These are phyloP conservation scores for Falcaria lacertinaria DNA, from an alignment of 2,888 invertebrate genomes.

Conservation along the genomic window DNA sequence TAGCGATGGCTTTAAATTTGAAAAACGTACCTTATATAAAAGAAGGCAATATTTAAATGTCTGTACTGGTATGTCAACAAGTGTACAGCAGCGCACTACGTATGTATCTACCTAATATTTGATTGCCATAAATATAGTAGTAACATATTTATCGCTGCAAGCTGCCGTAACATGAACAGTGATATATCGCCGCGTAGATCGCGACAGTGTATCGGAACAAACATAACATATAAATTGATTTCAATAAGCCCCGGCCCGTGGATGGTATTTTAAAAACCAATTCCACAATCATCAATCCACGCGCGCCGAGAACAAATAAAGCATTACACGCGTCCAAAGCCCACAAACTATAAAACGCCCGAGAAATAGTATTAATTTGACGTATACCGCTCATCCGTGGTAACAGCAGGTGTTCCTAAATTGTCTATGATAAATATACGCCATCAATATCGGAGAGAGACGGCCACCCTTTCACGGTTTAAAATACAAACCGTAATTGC, in stretches of 20 bases:
- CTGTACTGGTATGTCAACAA: too few relatives aligned
- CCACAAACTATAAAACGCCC: constrained; percentile 33
- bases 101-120: too few relatives aligned
- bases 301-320: constrained; percentile 38
- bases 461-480: constrained; percentile 53
- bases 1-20: too few relatives aligned
- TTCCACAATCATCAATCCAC: constrained; percentile 30
- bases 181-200: not conserved
- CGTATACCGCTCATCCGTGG: constrained; percentile 53
- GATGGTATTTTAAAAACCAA: constrained; percentile 22
- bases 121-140: not conserved
- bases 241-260: constrained; percentile 14
- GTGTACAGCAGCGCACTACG: too few relatives aligned
- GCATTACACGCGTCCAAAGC: constrained; percentile 37
- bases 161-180: not conserved
- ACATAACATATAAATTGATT: constrained; percentile 13
- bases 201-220: constrained; percentile 1
- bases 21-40: too few relatives aligned
- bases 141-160: not conserved
- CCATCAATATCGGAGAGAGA: constrained; percentile 58
- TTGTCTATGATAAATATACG: constrained; percentile 69
- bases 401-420: constrained; percentile 75
- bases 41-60: too few relatives aligned
- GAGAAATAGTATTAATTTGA: constrained; percentile 54
- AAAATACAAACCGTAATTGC: constrained; percentile 53